Evolutionary conservation across 2,888 invertebrate species (phyloP), one percentile per base, ranked within the genome.

Genomic region (Drepanosiphum platanoidis): DNA sequence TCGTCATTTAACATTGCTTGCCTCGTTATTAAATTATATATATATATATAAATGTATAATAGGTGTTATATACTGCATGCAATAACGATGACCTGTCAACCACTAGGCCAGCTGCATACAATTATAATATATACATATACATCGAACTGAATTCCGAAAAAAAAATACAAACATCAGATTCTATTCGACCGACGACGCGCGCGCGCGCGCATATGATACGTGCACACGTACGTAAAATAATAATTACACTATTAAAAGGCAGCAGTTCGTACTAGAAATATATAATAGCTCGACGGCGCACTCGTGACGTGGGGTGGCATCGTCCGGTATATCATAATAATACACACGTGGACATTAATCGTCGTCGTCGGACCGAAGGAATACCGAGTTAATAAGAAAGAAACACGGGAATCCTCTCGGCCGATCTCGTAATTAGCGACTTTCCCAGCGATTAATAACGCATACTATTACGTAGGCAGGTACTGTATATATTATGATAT

Each of bases 81-180:
- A 58, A 32, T 13, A 46, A 39, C 30, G 36, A 82, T 82, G 71
- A 82, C 72, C 81, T n/a, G 32, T 52, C 68, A 80, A 46, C 80
- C 46, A 11, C 18, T 75, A 15, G 27, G 36, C n/a, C 58, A 58
- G 58, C 13, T 58, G 36, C 27, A 27, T 9, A 61, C 5, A 8
- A 27, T 27, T 61, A 61, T 61, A 64, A 52, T 58, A 58, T 30
- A 32, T 52, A 32, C n/a, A 52, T 52, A 52, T 18, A 4, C 22
- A 32, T 46, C 5, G 74, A 74, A 46, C 36, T n/a, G 58, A 61
- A 75, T 61, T 36, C 75, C 58, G 3, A 36, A 75, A 75, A 75
- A 75, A 36, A 61, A 18, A 58, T 75, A 75, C 58, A 22, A 61
- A 58, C 36, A 75, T 3, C 9, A n/a, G 58, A 27, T 58, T 34